Base-by-base conservation (phyloP, 1,140 invertebrate genomes). In the Drosophila sulfurigaster region DNA sequence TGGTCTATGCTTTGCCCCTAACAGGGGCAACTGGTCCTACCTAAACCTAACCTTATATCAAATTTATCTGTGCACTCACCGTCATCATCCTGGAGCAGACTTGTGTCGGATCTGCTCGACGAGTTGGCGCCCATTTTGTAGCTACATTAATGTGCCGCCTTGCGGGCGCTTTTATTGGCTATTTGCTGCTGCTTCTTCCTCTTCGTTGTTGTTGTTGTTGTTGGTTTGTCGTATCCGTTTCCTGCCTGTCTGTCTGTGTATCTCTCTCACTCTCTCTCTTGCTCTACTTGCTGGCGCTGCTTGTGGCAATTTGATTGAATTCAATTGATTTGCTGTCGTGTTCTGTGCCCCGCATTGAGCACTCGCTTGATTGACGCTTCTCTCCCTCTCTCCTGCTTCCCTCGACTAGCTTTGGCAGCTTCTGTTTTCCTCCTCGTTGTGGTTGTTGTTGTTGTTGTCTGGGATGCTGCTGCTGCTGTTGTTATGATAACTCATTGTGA, bases 21-120 rank as follows among this genome's bases (percentile, higher is more conserved):
- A 3, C 20, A 25, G 20, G 20, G 20, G 20, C 20, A 25, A 0
- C 20, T 25, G 20, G 20, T 25, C 20, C 3, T 25, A 25, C 20
- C 3, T 25, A 25, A 25, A 25, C 20, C 20, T 25, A 25, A 25
- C 32, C 32, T 8, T 7, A 32, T 32, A 7, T 32, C 32, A 1
- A 32, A 32, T 32, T 32, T 5, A 32, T 32, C 5, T 8, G 0
- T 32, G 32, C 35, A 78, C 83, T 91, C 51, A 92, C 91, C 91
- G 62, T 92, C 89, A 59, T 92, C 91, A 79, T 92, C 91, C 46
- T 76, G 81, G 64, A 91, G 90, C 74, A 92, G 79, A 91, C 79
- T 88, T 48, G 89, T 67, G 78, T 92, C 89, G 58, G 91, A 81
- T 91, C 91, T 85, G 78, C 87, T 91, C 78, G 91, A 92, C 73